Evolutionary conservation across 2,113 vertebrate genomes (phyloP), one percentile per base, ranked within the genome.

Genomic region (Axis porcinus): DNA sequence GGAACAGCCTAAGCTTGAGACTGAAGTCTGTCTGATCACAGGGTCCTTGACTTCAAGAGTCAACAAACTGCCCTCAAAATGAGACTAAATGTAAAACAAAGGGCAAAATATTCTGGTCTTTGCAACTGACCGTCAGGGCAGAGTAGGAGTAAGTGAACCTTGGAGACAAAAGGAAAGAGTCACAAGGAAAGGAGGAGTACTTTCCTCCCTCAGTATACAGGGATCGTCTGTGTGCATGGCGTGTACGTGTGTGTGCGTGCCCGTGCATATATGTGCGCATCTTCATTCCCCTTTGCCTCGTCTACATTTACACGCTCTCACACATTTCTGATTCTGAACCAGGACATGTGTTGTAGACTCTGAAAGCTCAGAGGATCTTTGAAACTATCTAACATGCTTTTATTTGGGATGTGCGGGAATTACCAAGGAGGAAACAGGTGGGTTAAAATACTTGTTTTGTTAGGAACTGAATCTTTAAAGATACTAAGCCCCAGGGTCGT

Each of bases 401-500:
- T 11, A 47, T 11, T 25, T 58, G 21, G 11, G 36, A 47, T 60
- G 6, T 4, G 16, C 2, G 3, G 17, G n/a, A 16, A 1, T 70
- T 28, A 47, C 6, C 60, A 25, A n/a, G 12, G 40, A 91, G 52
- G 28, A 87, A 67, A 67, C 2, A 58, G 11, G 25, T 12, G 43
- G 14, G 33, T 86, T 40, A n/a, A 52, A 60, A 0, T 30, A 50
- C 3, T 19, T 78, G 47, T 3, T 82, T 83, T 19, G 47, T 16
- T 33, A 28, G 85, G 11, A 85, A 62, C 7, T 1, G 14, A 62
- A 70, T 62, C 58, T 86, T 40, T 50, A 60, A 54, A n/a, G 74
- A 40, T 27, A 28, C 23, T 5, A 30, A 36, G 13, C 28, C 6
- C 33, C 11, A 4, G 4, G n/a, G 43, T 28, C 2, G 0, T 0